Percentiles rank a stretch among this genome's conserved stretches.
phyloP scores from a whole-genome alignment of 2,888 invertebrate genomes.

The Heteromurus nitidus region DNA sequence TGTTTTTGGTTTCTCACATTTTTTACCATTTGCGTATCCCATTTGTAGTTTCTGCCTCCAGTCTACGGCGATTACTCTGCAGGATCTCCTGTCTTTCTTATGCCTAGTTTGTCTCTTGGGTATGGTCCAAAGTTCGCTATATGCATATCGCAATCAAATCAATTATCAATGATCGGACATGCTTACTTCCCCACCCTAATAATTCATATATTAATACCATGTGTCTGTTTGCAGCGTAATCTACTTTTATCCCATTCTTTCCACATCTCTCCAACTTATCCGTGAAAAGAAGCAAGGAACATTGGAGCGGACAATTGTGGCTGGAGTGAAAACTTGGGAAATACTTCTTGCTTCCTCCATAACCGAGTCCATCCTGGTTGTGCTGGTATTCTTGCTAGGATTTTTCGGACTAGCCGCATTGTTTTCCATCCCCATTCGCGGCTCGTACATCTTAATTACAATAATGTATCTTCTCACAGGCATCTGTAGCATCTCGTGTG shows the following conservation, averaged over 20 bases:
- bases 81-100: slow-evolving; percentile 89
- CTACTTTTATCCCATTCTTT: slow-evolving; percentile 90
- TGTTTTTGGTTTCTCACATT: not conserved
- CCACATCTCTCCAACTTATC: slow-evolving; percentile 67
- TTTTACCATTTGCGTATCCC: too few relatives aligned
- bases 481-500: slow-evolving; percentile 87
- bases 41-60: slow-evolving; percentile 77
- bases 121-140: not conserved
- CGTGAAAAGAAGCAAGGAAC: slow-evolving; percentile 70
- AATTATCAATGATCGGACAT: not conserved
- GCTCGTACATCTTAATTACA: slow-evolving; percentile 91
- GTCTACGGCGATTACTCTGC: slow-evolving; percentile 92
- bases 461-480: slow-evolving; percentile 91
- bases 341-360: slow-evolving; percentile 94
- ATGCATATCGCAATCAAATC: not conserved
- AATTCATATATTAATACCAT: not conserved
- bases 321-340: slow-evolving; percentile 91
- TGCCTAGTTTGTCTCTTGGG: not conserved
- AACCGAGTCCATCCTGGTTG: slow-evolving; percentile 95
- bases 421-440: too few relatives aligned
- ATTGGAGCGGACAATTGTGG: slow-evolving; percentile 67
- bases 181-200: not conserved
- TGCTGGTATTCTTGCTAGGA: too few relatives aligned
- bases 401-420: too few relatives aligned
- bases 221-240: slow-evolving; percentile 82